Evolutionary conservation across 2,888 invertebrate species (phyloP), one percentile per base, ranked within the genome.

Genomic region (Platycheirus rosarum): DNA sequence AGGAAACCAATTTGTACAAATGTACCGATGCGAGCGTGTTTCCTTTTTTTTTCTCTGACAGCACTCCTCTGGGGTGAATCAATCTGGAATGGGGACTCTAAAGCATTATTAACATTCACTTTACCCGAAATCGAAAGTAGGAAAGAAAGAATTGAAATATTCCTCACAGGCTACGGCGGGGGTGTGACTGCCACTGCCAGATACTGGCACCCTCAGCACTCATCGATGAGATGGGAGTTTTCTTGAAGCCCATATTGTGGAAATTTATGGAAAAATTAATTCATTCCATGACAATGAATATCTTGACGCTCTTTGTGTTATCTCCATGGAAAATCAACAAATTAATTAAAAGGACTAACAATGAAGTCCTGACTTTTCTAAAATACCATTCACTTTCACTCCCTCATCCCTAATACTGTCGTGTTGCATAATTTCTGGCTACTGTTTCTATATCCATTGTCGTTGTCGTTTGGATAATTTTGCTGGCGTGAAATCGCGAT

Each of bases 231-330:
- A 32, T 63, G 60, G 66, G 80, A 62, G 80, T 70, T 70, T 60
- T 44, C 32, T 55, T n/a, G 18, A 1, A 18, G 2, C 6, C 23
- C 49, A 69, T 75, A 70, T 26, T 26, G 26, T 5, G 7, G 16
- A 44, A 80, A 71, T 71, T 75, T 65, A 70, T 76, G 57, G 65
- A 76, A 65, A 70, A 60, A 76, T 77, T 76, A 82, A 82, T 82
- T 82, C 80, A 82, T 48, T 82, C 70, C 76, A 82, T 82, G 80
- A 82, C 80, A 82, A 77, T 82, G 80, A 82, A 82, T 82, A 82
- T 82, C 66, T 82, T 82, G 55, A 65, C 71, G 76, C 51, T 62
- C 35, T 53, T 26, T 60, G 44, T 60, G n/a, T 11, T 74, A 79
- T 79, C 78, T 60, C n/a, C 65, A 51, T 42, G 37, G 63, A 32